Percentiles rank a stretch among this genome's conserved stretches.
phyloP scores from a whole-genome alignment of 1,140 invertebrate genomes.

The Ganaspis sp. region DNA sequence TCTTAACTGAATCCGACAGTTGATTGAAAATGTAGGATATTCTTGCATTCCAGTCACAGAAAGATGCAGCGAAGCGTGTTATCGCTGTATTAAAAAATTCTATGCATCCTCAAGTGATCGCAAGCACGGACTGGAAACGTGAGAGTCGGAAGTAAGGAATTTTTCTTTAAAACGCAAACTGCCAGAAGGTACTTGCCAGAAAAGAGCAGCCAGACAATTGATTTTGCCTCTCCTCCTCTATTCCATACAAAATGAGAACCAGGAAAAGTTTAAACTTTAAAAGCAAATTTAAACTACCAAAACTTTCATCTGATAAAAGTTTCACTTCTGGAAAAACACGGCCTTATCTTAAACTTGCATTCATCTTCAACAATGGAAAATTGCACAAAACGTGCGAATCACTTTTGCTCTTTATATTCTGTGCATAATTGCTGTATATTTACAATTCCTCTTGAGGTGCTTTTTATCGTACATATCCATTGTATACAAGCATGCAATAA shows the following conservation, averaged over 20 bases:
- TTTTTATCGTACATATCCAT: too few relatives aligned
- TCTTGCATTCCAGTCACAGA: background rate
- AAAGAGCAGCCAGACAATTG: conserved; percentile 20
- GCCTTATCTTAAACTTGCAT: background rate
- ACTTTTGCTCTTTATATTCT: too few relatives aligned
- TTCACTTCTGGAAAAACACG: background rate
- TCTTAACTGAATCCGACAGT: background rate
- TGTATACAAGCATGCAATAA: too few relatives aligned
- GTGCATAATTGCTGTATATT: too few relatives aligned
- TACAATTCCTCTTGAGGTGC: too few relatives aligned
- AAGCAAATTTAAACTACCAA: background rate
- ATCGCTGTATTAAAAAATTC: conserved; percentile 14
- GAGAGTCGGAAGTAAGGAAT: conserved; percentile 6
- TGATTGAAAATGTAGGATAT: background rate
- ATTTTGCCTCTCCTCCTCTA: conserved; percentile 12
- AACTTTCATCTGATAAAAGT: conserved; percentile 16
- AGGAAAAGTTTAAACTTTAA: conserved; percentile 6
- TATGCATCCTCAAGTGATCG: conserved; percentile 20
- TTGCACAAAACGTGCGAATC: too few relatives aligned
- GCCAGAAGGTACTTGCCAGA: conserved; percentile 22
- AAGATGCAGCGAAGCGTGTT: background rate
- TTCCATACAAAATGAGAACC: conserved; percentile 11
- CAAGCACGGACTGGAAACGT: conserved; percentile 25
- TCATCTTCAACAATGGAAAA: too few relatives aligned
- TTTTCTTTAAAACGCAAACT: conserved; percentile 26